These are phyloP conservation scores for Argyrosomus regius DNA, from an alignment of 2,797 vertebrate genomes.

Conservation along the genomic window DNA sequence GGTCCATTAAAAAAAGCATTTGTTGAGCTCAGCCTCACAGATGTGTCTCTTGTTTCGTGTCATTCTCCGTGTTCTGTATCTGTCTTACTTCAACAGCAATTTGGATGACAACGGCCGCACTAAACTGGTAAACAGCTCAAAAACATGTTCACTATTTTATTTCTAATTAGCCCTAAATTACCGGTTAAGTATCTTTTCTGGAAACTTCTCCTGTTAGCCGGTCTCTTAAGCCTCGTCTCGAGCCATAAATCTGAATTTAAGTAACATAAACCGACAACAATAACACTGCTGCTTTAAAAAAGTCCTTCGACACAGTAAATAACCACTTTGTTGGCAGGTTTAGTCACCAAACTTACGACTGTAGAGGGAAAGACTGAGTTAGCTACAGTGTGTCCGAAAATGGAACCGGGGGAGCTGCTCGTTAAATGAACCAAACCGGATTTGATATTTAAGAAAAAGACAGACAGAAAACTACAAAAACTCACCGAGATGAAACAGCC, in stretches of 20 bases:
- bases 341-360: fast-evolving
- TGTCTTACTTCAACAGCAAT: not conserved
- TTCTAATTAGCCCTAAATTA: fast-evolving
- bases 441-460: not conserved
- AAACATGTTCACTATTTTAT: too few species aligned
- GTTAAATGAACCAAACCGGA: fast-evolving
- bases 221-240: not conserved
- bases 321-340: not conserved
- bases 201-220: not conserved
- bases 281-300: not conserved
- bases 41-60: too few species aligned
- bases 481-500: conserved; percentile 21
- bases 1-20: too few species aligned
- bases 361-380: not conserved
- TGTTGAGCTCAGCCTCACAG: too few species aligned
- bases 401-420: conserved; percentile 19
- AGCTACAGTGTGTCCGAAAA: conserved; percentile 12
- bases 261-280: not conserved
- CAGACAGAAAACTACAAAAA: fast-evolving
- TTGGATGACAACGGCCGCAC: fast-evolving
- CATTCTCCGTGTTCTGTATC: too few species aligned
- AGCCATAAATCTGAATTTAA: not conserved
- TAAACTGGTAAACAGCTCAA: not conserved
- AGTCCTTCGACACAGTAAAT: not conserved
- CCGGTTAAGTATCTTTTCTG: fast-evolving